Evolutionary conservation across 2,797 vertebrate genomes (phyloP).

Genomic region (Malurus leucopterus): DNA sequence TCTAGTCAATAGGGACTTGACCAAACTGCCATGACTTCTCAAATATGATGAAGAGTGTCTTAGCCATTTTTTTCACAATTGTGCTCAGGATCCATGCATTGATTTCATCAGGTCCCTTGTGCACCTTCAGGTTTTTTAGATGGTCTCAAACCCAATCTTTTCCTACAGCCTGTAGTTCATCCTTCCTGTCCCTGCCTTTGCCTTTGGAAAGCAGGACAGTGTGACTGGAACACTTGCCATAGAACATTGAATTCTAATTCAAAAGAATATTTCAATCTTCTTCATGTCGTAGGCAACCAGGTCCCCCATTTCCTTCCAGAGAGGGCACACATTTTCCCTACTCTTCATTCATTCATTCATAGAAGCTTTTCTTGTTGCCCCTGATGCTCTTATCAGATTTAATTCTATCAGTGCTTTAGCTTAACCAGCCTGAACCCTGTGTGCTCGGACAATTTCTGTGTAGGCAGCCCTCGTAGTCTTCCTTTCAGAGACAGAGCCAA

Average conservation of each 20-base stretch:
- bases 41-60: not conserved
- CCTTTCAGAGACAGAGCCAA: not conserved
- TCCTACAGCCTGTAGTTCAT: not conserved
- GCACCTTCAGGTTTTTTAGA: not conserved
- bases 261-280: not conserved
- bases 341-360: not conserved
- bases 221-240: not conserved
- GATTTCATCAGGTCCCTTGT: not conserved
- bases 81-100: not conserved
- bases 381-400: not conserved
- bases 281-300: not conserved
- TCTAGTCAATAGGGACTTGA: not conserved
- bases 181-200: not conserved
- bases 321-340: accelerated
- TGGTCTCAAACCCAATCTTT: not conserved
- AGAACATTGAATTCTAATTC: no score
- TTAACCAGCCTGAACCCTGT: not conserved
- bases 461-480: not conserved
- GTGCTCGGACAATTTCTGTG: not conserved
- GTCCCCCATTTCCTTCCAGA: not conserved
- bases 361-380: not conserved
- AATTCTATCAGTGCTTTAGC: not conserved
- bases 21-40: accelerated
- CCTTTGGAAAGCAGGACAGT: not conserved
- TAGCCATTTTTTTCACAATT: not conserved